phyloP scores from a whole-genome alignment of 2,113 vertebrate species.

The Muntiacus reevesi region DNA sequence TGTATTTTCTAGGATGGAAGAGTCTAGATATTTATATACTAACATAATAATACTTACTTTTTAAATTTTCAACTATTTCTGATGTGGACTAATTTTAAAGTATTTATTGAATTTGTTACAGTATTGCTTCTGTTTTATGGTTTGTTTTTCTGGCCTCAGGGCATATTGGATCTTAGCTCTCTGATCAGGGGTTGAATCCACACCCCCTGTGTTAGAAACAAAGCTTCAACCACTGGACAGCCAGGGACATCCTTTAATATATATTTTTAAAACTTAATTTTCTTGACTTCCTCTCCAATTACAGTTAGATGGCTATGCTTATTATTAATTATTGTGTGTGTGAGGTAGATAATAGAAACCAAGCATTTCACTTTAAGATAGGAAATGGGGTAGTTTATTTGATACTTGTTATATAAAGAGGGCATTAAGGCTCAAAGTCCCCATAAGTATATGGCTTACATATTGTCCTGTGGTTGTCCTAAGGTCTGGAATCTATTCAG shows the following conservation, averaged over 20 bases:
- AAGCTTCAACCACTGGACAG: neutral
- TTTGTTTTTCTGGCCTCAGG: neutral
- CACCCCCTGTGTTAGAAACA: neutral
- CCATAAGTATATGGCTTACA: neutral
- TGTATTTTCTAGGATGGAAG: neutral
- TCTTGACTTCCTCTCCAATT: neutral
- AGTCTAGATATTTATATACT: neutral
- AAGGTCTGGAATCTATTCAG: neutral
- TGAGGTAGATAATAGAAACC: neutral
- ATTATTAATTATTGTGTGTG: neutral
- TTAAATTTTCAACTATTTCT: neutral
- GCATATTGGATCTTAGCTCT: neutral
- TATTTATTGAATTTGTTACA: neutral
- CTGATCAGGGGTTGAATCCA: neutral
- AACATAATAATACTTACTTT: neutral
- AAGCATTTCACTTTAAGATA: neutral
- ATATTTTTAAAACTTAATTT: neutral
- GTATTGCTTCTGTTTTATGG: neutral
- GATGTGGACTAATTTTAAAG: neutral
- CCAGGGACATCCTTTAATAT: neutral
- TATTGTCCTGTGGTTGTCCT: neutral
- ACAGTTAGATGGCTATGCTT: neutral
- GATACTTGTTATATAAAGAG: neutral
- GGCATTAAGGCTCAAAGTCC: neutral
- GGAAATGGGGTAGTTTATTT: neutral